phyloP scores from a whole-genome alignment of 2,888 invertebrate genomes.

The Nomada ruficornis region DNA sequence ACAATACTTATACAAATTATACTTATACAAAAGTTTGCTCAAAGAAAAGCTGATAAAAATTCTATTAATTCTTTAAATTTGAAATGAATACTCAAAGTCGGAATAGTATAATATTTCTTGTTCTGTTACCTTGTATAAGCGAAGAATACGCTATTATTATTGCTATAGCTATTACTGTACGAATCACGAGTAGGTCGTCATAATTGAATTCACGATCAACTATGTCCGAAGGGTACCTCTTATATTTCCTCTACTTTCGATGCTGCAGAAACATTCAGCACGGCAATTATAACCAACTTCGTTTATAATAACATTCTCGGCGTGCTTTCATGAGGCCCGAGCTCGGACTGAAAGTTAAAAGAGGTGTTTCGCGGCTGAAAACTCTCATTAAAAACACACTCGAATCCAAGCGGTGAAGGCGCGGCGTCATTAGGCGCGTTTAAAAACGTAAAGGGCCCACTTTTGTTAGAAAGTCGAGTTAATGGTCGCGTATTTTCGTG shows the following conservation, averaged over 20 bases:
- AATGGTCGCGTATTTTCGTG: constrained; percentile 33
- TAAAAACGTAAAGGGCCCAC: constrained; percentile 24
- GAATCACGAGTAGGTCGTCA: background rate
- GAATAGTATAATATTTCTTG: too few relatives aligned
- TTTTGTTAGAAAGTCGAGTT: constrained; percentile 30
- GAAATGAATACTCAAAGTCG: too few relatives aligned
- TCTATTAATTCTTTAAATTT: too few relatives aligned
- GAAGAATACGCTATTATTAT: too few relatives aligned
- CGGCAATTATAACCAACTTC: constrained; percentile 43
- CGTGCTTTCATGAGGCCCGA: constrained; percentile 10
- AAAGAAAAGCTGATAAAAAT: too few relatives aligned
- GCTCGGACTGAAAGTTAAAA: constrained; percentile 29
- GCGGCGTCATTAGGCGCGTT: constrained; percentile 38
- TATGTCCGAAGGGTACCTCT: background rate
- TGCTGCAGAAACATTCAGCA: background rate
- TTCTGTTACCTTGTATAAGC: too few relatives aligned
- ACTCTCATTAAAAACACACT: constrained; percentile 57
- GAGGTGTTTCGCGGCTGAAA: constrained; percentile 41
- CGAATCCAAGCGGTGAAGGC: constrained; percentile 12
- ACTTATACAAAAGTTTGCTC: too few relatives aligned
- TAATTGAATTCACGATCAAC: background rate
- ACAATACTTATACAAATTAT: too few relatives aligned
- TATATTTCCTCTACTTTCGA: background rate
- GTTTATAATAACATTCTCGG: constrained; percentile 28
- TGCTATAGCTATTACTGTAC: too few relatives aligned